These are phyloP conservation scores for Hemichromis elongatus DNA, from an alignment of 2,113 vertebrate genomes.

Conservation along the genomic window DNA sequence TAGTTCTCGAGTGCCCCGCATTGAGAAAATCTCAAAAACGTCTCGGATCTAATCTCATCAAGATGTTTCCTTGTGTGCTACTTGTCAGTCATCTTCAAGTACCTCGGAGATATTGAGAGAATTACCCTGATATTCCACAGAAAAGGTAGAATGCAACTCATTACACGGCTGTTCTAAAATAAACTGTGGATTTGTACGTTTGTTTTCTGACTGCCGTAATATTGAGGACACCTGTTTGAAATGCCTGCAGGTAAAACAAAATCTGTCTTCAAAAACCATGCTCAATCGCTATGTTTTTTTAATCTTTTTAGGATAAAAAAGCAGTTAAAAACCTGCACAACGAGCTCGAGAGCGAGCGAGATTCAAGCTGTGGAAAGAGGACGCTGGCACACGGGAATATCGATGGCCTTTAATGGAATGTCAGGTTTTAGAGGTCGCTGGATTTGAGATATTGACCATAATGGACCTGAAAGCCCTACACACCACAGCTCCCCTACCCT, in stretches of 20 bases:
- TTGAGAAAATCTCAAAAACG: neutral
- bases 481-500: neutral
- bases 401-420: neutral
- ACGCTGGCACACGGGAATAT: neutral
- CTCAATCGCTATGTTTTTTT: neutral
- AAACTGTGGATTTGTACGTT: neutral
- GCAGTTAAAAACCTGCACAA: neutral
- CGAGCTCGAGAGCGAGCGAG: fast-evolving
- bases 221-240: neutral
- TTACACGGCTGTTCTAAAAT: neutral
- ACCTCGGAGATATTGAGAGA: neutral
- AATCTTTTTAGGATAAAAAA: neutral
- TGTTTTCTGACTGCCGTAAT: neutral
- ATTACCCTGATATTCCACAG: neutral
- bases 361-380: neutral
- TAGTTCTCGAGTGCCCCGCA: slow-evolving; percentile 17
- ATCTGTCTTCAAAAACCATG: neutral
- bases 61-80: slow-evolving; percentile 7
- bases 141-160: neutral
- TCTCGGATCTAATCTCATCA: slow-evolving; percentile 14
- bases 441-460: neutral
- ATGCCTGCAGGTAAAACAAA: neutral
- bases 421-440: neutral
- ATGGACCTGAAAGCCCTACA: neutral
- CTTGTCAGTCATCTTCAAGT: slow-evolving; percentile 21